Base-by-base conservation (phyloP, 2,888 invertebrate genomes). In the Apotomis betuletana region DNA sequence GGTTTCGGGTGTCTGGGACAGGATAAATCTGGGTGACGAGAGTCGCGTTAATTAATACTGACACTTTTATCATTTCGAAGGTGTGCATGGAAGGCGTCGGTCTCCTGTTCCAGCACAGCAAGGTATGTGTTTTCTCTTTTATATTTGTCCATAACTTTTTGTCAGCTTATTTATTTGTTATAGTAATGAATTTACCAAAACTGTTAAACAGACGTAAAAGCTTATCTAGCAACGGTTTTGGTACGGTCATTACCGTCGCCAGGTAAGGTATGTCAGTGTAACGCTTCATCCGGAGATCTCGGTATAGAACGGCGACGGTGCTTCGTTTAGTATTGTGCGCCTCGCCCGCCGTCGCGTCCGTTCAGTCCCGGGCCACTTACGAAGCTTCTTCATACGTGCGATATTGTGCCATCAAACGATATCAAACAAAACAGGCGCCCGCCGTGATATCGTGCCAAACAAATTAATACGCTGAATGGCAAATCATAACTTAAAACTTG, bases 11-110 rank as follows among this genome's bases (percentile, higher is more conserved):
- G 27, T 27, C 27, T 27, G 27, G 27, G 27, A 27, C 27, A 27
- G 27, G 27, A 27, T 27, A 6, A 41, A 41, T 41, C 6, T 41
- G 41, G 6, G 41, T 41, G 5, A 6, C 6, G 41, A 41, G 8
- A 36, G 27, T 27, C 27, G 8, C 4, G 49, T 8, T 49, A 36
- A 36, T 8, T 6, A 44, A 8, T 69, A 55, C 57, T 71, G 61
- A 54, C 57, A 64, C 49, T 60, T 67, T 71, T 77, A 46, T 61
- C 64, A 65, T 75, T 77, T 84, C 83, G 36, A 87, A 93, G 93
- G 99, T 99, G 89, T 99, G 99, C 95, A 98, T 99, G 96, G 99
- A 99, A 93, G 99, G 99, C 85, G 99, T 99, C 84, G 99, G 99
- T 81, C 96, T 99, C 80, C 97, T 99, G 84, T 99, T 99, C 94